Percentiles rank a stretch among this genome's conserved stretches.
phyloP scores from a whole-genome alignment of 2,888 invertebrate species.

The Dasypolia templi region DNA sequence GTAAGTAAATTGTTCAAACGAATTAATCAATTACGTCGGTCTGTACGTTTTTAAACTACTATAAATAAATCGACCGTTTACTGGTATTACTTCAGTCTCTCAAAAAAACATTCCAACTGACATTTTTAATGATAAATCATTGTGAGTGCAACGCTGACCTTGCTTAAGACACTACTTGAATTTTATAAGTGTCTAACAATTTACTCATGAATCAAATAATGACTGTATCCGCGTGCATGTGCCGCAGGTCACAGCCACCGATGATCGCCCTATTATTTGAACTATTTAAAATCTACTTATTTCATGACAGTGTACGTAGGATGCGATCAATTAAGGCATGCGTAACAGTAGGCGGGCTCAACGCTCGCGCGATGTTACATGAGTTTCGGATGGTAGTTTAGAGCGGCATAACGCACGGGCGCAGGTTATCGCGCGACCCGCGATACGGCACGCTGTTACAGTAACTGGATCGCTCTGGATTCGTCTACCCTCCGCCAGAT shows the following conservation, averaged over 20 bases:
- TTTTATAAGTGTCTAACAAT: neutral
- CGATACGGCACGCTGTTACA: constrained; percentile 22
- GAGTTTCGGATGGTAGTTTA: constrained; percentile 4
- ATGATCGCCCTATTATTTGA: neutral
- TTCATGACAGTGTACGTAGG: neutral
- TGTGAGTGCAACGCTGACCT: constrained; percentile 6
- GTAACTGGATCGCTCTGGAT: constrained; percentile 17
- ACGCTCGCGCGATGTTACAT: constrained; percentile 12
- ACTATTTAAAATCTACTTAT: neutral
- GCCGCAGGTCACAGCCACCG: neutral
- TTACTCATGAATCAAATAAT: constrained; percentile 22
- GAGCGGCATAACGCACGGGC: constrained; percentile 10
- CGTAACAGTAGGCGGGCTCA: neutral
- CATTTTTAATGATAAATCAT: constrained; percentile 5
- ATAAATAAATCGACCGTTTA: neutral
- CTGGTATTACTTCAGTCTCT: neutral
- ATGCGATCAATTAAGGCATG: constrained; percentile 1
- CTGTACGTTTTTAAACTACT: neutral
- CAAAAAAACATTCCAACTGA: neutral
- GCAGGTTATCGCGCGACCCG: constrained; percentile 45
- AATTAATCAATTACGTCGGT: neutral
- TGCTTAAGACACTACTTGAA: neutral
- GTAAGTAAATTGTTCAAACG: neutral
- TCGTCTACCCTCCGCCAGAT: constrained; percentile 13
- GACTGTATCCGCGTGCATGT: neutral